These are phyloP conservation scores for Cassiopea andromeda DNA, from an alignment of 30 jellyfish, hydroid and myxozoan species.

Conservation along the genomic window DNA sequence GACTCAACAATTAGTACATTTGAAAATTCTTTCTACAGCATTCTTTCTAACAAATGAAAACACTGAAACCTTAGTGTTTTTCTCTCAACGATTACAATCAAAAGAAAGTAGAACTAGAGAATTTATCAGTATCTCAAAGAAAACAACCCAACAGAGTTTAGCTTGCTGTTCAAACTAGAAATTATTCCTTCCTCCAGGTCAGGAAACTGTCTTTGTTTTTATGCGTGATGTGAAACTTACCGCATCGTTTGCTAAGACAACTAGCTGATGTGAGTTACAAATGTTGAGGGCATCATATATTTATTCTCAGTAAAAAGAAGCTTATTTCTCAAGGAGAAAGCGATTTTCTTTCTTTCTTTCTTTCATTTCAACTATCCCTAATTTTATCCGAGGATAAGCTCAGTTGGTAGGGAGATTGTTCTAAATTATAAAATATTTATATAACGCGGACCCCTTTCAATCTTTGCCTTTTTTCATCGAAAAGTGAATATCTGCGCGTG, in stretches of 20 bases:
- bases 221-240: neutral
- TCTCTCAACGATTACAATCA: no score
- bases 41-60: no score
- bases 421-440: constrained; percentile 36
- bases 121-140: neutral
- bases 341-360: neutral
- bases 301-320: neutral
- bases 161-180: neutral
- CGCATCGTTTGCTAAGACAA: neutral
- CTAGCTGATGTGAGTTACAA: no score
- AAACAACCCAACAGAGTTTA: neutral
- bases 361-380: constrained; percentile 7
- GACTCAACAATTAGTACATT: no score
- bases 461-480: constrained; percentile 55
- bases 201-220: neutral
- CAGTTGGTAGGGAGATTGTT: constrained; percentile 53
- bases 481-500: constrained; percentile 34
- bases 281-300: neutral
- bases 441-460: constrained; percentile 61
- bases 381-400: constrained; percentile 35
- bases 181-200: neutral
- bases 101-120: no score
- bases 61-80: no score
- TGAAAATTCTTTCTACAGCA: no score
- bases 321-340: neutral